Evolutionary conservation across 2,113 vertebrate species (phyloP), one percentile per base, ranked within the genome.

Genomic region (Noctilio leporinus): DNA sequence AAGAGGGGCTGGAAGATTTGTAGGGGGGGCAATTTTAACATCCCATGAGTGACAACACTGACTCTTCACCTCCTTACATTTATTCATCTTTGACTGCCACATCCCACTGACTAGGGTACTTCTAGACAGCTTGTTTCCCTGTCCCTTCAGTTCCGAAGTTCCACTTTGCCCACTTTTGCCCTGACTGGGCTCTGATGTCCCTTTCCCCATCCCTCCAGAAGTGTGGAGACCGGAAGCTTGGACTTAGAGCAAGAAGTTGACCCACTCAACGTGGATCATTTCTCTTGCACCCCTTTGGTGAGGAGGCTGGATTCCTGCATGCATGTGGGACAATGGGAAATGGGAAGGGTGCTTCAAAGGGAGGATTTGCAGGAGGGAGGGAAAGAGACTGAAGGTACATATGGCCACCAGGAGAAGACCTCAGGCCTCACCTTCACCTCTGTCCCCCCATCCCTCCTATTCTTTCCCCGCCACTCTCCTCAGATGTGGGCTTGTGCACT

Each of bases 401-500:
- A 28, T 59, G 16, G 70, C 53, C 49, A n/a, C 49, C 40, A 16
- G n/a, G 19, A 82, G 12, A 14, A 38, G 49, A 10, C 19, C 47
- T 17, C 62, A 4, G 22, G 80, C 70, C 75, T 91, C 45, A 81
- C 22, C 28, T 35, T 64, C 1, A 5, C n/a, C 33, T 49, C 81
- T 2, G 0, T 35, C 35, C 67, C 57, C 51, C 20, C 7, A 11
- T 1, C 73, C 20, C 75, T 14, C 19, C 38, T 14, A 22, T 47
- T 16, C 69, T 38, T 55, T 47, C 73, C 82, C 55, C 40, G 15
- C 10, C 70, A 6, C 24, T 15, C 14, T 70, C 43, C 43, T 7
- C 86, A 99, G 98, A 99, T 99, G 99, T 99, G 99, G 99, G 99
- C 99, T 4, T 99, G 99, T 62, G 99, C 99, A 16, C 97, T 99